phyloP scores from a whole-genome alignment of 2,888 invertebrate genomes.

The Chirona hameri region DNA sequence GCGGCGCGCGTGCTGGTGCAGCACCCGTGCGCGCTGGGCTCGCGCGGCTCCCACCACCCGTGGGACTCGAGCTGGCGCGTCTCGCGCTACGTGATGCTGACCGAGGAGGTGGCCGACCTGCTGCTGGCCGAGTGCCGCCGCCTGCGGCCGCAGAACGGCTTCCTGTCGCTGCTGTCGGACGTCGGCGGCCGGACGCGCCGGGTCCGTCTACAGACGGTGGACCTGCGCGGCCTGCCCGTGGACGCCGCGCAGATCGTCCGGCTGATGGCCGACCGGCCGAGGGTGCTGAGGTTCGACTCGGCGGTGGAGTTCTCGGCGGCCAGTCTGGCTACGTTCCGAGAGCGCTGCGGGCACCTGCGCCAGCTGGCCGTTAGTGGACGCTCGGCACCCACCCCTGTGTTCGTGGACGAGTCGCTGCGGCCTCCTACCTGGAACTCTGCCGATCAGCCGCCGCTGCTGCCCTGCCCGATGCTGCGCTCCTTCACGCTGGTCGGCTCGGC shows the following conservation, averaged over 20 bases:
- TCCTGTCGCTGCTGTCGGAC: background rate
- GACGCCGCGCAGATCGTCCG: conserved; percentile 3
- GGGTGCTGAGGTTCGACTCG: conserved; percentile 26
- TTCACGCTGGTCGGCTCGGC: background rate
- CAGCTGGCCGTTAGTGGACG: background rate
- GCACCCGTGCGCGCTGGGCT: conserved; percentile 3
- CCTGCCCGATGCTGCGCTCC: background rate
- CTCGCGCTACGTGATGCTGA: conserved; percentile 12
- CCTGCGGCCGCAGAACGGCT: background rate
- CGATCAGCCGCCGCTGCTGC: background rate
- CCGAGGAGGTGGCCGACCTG: conserved; percentile 27
- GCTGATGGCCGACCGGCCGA: conserved; percentile 11
- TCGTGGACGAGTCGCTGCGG: background rate
- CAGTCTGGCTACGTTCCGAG: background rate
- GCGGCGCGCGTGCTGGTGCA: conserved; percentile 7
- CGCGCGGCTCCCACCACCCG: background rate
- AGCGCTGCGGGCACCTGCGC: background rate
- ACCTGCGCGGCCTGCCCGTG: conserved; percentile 13
- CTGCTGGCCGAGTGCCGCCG: conserved; percentile 13
- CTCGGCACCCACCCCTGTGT: background rate
- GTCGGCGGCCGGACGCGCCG: background rate
- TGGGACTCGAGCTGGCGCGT: conserved; percentile 23
- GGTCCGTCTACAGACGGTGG: background rate
- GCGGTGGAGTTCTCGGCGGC: conserved; percentile 1
- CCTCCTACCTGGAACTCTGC: background rate